Evolutionary conservation across 2,113 vertebrate species (phyloP).

Genomic region (Rhinolophus sinicus): DNA sequence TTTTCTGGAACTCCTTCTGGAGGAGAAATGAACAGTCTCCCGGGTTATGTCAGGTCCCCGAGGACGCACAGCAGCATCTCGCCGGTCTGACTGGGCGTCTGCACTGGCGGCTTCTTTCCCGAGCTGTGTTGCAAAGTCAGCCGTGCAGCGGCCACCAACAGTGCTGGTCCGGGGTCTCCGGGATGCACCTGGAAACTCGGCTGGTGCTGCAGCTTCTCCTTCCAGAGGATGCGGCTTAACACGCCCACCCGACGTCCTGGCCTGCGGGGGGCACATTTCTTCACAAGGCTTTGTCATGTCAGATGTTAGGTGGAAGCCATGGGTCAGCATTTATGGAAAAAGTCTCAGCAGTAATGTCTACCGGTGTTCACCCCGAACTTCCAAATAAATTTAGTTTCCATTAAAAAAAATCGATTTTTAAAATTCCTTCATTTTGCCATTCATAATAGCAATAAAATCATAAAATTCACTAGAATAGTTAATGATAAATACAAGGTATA

Average conservation of each 20-base stretch:
- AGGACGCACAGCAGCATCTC: fast-evolving
- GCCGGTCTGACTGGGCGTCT: background rate
- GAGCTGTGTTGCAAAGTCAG: background rate
- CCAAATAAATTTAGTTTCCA: background rate
- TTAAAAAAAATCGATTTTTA: background rate
- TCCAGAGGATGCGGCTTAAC: fast-evolving
- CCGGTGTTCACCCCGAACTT: background rate
- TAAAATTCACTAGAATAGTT: background rate
- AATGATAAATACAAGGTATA: background rate
- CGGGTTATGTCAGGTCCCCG: background rate
- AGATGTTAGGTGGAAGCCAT: background rate
- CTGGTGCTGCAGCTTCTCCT: background rate
- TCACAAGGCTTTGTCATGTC: background rate
- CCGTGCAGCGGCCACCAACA: background rate
- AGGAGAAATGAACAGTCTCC: fast-evolving
- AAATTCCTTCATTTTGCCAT: background rate
- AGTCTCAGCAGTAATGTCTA: background rate
- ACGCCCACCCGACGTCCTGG: background rate
- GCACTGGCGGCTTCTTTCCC: no score
- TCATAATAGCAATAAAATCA: background rate
- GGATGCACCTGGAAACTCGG: background rate
- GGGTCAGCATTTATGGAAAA: background rate
- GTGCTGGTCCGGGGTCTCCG: fast-evolving
- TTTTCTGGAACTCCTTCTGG: background rate
- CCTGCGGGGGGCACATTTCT: fast-evolving